Base-by-base conservation (phyloP, 2,797 vertebrate genomes). In the Parambassis ranga region DNA sequence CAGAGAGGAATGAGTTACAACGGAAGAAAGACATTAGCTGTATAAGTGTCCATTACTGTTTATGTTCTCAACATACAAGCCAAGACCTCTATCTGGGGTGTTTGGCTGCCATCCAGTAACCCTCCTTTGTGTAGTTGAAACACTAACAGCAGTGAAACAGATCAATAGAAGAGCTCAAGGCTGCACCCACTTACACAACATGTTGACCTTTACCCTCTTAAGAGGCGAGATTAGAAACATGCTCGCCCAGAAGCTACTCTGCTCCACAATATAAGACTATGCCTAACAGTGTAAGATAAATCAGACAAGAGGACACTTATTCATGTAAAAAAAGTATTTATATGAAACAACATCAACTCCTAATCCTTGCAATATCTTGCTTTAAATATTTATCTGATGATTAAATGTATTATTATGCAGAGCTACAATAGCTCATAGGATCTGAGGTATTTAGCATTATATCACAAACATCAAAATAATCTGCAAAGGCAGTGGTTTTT, bases 151-250 rank as follows among this genome's bases (percentile, higher is more conserved):
- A 57, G 3, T 52, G 20, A 59, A 41, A 20, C 16, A 37, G 33
- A 76, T 82, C 53, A 39, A 67, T 65, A 49, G 55, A 82, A 62
- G 33, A 47, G 41, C 67, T 77, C 15, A 26, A 36, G 20, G 66
- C 72, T 28, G 41, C 63, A 42, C 33, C 30, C 53, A 55, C 60
- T 82, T 78, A 79, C 26, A 33, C 38, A 84, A 80, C 27, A 2
- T 1, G 11, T 10, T 73, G 74, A 75, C 71, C 80, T 71, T n/a
- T 65, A 74, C 24, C 42, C 82, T 65, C 43, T 42, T 31, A 44
- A 60, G 61, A 53, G 7, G 43, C 4, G 4, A 63, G 65, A 75
- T 59, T 67, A 60, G 56, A 73, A 35, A 61, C 64, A 51, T 31
- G 26, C 32, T 22, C 13, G 4, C 36, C 31, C 41, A 57, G 20